Conservation (phyloP, 2,797 vertebrate genomes). For the Emydoidea blandingii region DNA sequence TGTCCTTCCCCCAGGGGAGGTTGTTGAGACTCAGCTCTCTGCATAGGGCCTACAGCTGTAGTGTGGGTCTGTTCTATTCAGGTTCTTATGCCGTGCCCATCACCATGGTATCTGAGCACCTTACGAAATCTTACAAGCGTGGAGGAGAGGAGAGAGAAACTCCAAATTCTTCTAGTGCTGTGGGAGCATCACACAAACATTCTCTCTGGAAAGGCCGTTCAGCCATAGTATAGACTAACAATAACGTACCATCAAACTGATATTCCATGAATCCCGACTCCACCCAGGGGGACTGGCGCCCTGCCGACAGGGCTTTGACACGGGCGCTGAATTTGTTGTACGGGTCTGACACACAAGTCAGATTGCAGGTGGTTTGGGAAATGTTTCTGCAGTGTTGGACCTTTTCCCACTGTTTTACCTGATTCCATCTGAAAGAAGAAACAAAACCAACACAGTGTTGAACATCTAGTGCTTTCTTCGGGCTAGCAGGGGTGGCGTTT, state of each 20-base stretch:
- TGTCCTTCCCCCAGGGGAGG: background rate
- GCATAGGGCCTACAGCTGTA: background rate
- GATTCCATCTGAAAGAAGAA: slow-evolving; percentile 47
- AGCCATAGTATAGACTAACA: background rate
- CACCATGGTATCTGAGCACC: background rate
- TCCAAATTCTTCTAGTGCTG: background rate
- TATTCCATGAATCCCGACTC: slow-evolving; percentile 70
- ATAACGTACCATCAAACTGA: slow-evolving; percentile 70
- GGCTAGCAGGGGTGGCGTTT: background rate
- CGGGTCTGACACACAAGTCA: slow-evolving; percentile 74
- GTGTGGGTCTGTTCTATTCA: background rate
- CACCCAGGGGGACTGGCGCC: slow-evolving; percentile 26
- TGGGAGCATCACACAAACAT: background rate
- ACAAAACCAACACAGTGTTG: fast-evolving
- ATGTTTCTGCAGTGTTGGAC: slow-evolving; percentile 63
- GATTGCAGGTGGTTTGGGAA: slow-evolving; percentile 56
- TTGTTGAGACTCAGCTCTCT: background rate
- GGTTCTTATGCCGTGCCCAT: background rate
- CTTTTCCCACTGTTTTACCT: slow-evolving; percentile 48
- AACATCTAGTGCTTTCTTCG: background rate
- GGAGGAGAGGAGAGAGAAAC: background rate
- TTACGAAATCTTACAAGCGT: background rate
- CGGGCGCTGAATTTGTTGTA: slow-evolving; percentile 63
- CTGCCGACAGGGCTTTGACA: slow-evolving; percentile 52
- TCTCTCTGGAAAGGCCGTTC: background rate